Conservation (phyloP, 2,113 vertebrate genomes). For the Laticauda colubrina region DNA sequence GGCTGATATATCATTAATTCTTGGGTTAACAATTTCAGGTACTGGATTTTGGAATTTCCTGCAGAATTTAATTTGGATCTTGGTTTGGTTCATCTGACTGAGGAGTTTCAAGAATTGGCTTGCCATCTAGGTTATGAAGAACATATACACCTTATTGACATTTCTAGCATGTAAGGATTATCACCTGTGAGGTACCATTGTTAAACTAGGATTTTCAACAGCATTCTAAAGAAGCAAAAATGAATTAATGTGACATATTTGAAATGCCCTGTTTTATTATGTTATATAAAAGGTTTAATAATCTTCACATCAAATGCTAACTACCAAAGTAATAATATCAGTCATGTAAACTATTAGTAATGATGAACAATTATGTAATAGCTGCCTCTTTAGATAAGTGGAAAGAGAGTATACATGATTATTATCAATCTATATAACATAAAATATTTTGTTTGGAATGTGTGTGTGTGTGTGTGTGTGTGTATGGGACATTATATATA, state of each 20-base stretch:
- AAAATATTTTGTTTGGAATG: neutral
- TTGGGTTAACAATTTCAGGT: conserved; percentile 75
- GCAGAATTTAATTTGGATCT: conserved; percentile 97
- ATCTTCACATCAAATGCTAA: neutral
- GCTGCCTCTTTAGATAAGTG: neutral
- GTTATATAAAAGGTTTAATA: neutral
- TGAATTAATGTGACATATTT: neutral
- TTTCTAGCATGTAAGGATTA: conserved; percentile 92
- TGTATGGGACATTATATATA: too few species aligned
- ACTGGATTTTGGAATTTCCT: conserved; percentile 96
- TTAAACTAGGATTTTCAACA: neutral
- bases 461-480: too few species aligned
- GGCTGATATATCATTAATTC: neutral
- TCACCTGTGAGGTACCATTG: conserved; percentile 1
- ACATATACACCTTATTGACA: conserved; percentile 91
- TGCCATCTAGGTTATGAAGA: conserved; percentile 84
- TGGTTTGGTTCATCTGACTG: conserved; percentile 87
- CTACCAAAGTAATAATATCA: neutral
- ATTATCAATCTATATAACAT: neutral
- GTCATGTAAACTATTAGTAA: neutral
- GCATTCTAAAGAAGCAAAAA: neutral
- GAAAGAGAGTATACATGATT: neutral
- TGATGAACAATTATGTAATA: neutral
- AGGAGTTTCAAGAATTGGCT: conserved; percentile 89
- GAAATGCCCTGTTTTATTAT: neutral